Evolutionary conservation across 2,797 vertebrate genomes (phyloP), one percentile per base, ranked within the genome.

Genomic region (Urophycis tenuis): DNA sequence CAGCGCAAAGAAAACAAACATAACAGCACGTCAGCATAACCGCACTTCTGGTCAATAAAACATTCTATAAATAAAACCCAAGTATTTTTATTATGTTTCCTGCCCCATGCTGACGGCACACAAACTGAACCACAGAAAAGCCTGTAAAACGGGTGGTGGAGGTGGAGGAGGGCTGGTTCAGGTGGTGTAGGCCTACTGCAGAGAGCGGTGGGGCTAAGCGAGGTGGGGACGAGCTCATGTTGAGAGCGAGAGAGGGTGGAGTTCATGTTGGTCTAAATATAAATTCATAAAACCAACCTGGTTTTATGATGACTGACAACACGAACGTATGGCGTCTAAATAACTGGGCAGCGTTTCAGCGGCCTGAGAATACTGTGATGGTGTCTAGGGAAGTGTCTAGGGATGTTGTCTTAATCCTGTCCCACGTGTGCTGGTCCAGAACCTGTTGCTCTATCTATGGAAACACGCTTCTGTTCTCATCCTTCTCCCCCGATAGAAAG

Each of bases 311-410:
- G 22, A 2, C n/a, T 64, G 53, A 25, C 53, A 64, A 25, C 53
- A 29, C 11, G 53, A 29, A 64, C 53, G 53, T 29, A 29, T 34
- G 6, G 70, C 45, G 36, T 73, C 45, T 74, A 81, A 80, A 74
- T 79, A 77, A 60, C 30, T 33, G 31, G 15, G 60, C 49, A 25
- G 39, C 33, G 74, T 76, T 81, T 85, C 79, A 80, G 53, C 17
- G 72, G 81, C 79, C 80, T 73, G 15, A 30, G 39, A 45, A 78
- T 73, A 73, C 72, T 41, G 12, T 64, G 12, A 75, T 39, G 0
- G 53, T 53, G 33, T 79, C 81, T 75, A 2, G 72, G 77, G 78
- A 80, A 31, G 72, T 0, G 19, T 81, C 25, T 75, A 39, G 73
- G 73, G 79, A n/a, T n/a, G n/a, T n/a, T n/a, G 73, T 75, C 76